These are phyloP conservation scores for Eufriesea mexicana DNA, from an alignment of 1,140 invertebrate genomes.

Conservation along the genomic window DNA sequence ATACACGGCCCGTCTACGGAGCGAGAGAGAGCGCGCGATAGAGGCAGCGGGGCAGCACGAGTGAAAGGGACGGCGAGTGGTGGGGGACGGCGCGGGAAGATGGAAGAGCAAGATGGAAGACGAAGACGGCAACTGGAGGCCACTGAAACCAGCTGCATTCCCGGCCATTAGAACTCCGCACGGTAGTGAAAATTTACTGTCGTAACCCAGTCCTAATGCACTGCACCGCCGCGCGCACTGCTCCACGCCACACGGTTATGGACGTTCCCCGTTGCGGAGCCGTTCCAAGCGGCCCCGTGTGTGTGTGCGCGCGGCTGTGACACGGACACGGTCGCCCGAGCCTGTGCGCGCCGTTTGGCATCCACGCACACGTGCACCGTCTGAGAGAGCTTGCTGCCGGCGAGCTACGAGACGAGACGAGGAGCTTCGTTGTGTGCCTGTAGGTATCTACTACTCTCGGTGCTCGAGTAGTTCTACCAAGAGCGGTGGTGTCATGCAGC, in stretches of 20 bases:
- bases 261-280: conserved; percentile 71
- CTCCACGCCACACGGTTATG: conserved; percentile 73
- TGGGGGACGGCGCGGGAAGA: conserved; percentile 15
- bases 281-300: background rate
- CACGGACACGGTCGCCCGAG: background rate
- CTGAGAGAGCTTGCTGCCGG: conserved; percentile 8
- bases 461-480: conserved; percentile 77
- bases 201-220: conserved; percentile 82
- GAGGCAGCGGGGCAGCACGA: no score
- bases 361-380: conserved; percentile 6
- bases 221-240: conserved; percentile 61
- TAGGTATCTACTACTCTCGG: conserved; percentile 69
- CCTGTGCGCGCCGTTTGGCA: background rate
- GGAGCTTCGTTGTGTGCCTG: conserved; percentile 68
- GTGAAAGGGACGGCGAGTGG: no score
- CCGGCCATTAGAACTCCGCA: conserved; percentile 81
- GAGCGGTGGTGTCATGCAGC: conserved; percentile 80
- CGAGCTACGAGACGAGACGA: conserved; percentile 32
- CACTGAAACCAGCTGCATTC: conserved; percentile 82
- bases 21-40: background rate
- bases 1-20: background rate
- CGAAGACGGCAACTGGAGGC: conserved; percentile 71
- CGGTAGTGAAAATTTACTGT: conserved; percentile 83
- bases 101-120: conserved; percentile 36
- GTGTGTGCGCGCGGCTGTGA: background rate